Base-by-base conservation (phyloP, 2,113 vertebrate genomes). In the Anoplopoma fimbria region DNA sequence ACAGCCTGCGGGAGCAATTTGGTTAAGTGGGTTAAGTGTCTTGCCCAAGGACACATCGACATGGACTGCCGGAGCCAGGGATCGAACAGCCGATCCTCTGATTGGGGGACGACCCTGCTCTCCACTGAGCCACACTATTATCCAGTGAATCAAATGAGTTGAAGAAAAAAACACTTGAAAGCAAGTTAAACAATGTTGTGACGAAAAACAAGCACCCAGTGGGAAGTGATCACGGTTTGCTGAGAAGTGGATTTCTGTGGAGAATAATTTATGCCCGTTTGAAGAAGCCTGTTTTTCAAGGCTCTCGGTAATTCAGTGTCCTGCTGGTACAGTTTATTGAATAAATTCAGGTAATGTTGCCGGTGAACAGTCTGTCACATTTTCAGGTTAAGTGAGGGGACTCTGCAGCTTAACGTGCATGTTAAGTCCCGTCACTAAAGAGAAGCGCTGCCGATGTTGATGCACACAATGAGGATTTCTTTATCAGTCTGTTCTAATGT, bases 351-450 rank as follows among this genome's bases (percentile, higher is more conserved):
- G 33, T 64, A 40, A 49, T 69, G 61, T 45, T 74, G 57, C 36
- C 36, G 36, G 51, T 58, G 67, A 70, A 60, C n/a, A 53, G 9
- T 51, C 63, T 3, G 63, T 81, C 60, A 82, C 57, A 38, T 53
- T 70, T 12, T 12, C 38, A 64, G 57, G 70, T 65, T 8, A 64
- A 72, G 69, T 34, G 38, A 25, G 69, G 47, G 34, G 42, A 76
- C 63, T 9, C 82, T 68, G 57, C 36, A 81, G 70, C 33, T 6
- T 36, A 85, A 69, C 69, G 62, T 80, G 53, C 61, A 70, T 75
- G 23, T 57, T 21, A 21, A 49, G 47, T 21, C 47, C 47, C 19
- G 7, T 7, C 47, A 49, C 47, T n/a, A 45, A 45, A 45, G 42
- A 45, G 14, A 14, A 45, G 42, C 42, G 13, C 42, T 45, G 42